Evolutionary conservation across 2,888 invertebrate genomes (phyloP), one percentile per base, ranked within the genome.

Genomic region (Thymelicus sylvestris): DNA sequence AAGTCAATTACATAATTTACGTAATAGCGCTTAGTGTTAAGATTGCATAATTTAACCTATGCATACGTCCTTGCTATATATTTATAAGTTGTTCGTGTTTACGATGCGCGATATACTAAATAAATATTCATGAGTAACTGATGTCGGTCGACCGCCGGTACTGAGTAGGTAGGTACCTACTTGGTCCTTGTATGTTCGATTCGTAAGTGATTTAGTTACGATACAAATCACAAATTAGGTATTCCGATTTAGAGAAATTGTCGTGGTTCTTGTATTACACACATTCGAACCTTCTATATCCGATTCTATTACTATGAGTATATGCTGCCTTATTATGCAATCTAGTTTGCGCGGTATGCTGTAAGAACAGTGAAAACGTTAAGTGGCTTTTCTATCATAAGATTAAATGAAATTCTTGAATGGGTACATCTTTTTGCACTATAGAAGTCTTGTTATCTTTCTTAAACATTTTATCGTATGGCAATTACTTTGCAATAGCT

Each of bases 51-150:
- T 64, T 52, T 64, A 69, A 69, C 47, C 69, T 69, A 69, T 64
- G 57, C 69, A 64, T 64, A 64, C 64, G 69, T 69, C 69, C 69
- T 69, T 69, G 69, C 59, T 64, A 44, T 64, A 63, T 44, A 67
- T 52, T 67, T 59, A 62, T 64, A 64, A 68, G 61, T 57, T 68
- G 68, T 47, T 64, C 62, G 63, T 59, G 38, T 68, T 63, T 63
- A 68, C 55, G 38, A 57, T 39, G 19, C 69, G 57, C 63, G 69
- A 69, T 69, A 69, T 69, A 69, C 69, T 48, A 59, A 59, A 69
- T 69, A 64, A 64, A 64, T 69, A 69, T 69, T 69, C 64, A 69
- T 69, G 69, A 69, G 64, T n/a, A n/a, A 31, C 55, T 41, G 63
- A 63, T 57, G 48, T 24, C 69, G 48, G 48, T 57, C 60, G 38